These are phyloP conservation scores for Drosophila serrata DNA, from an alignment of 1,140 invertebrate species.

Conservation along the genomic window DNA sequence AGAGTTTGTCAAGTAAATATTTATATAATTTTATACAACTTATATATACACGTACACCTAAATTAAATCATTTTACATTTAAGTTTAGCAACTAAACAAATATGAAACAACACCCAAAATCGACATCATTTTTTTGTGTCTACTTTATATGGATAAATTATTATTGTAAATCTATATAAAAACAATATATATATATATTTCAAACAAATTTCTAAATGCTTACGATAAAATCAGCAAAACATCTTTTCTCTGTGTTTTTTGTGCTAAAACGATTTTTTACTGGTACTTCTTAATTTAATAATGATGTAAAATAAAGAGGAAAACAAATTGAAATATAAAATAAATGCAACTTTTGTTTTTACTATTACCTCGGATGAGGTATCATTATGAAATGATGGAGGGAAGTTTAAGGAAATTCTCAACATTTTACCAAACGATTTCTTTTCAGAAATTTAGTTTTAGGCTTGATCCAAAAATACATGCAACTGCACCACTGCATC, in stretches of 20 bases:
- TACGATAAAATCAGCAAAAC: slow-evolving; percentile 49
- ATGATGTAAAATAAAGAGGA: slow-evolving; percentile 53
- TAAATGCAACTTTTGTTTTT: slow-evolving; percentile 1
- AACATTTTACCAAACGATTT: background rate
- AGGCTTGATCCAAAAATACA: slow-evolving; percentile 21
- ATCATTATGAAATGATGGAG: too few relatives aligned
- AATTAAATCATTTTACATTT: slow-evolving; percentile 59
- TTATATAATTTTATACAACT: slow-evolving; percentile 57
- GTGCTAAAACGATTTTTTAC: slow-evolving; percentile 43
- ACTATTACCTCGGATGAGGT: background rate
- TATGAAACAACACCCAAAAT: slow-evolving; percentile 21
- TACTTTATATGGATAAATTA: slow-evolving; percentile 66
- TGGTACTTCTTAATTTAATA: slow-evolving; percentile 54
- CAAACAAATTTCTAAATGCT: slow-evolving; percentile 40
- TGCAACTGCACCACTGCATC: slow-evolving; percentile 22
- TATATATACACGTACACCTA: slow-evolving; percentile 47
- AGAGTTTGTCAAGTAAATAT: slow-evolving; percentile 63
- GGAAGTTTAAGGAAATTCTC: background rate
- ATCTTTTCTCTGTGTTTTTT: slow-evolving; percentile 44
- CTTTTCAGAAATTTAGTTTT: background rate
- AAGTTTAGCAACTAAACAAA: slow-evolving; percentile 43
- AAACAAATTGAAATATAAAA: slow-evolving; percentile 52
- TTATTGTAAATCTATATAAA: slow-evolving; percentile 39
- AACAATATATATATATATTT: slow-evolving; percentile 12
- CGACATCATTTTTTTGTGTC: slow-evolving; percentile 74